Evolutionary conservation across 2,888 invertebrate genomes (phyloP), one percentile per base, ranked within the genome.

Genomic region (Nephrotoma guestfalica): DNA sequence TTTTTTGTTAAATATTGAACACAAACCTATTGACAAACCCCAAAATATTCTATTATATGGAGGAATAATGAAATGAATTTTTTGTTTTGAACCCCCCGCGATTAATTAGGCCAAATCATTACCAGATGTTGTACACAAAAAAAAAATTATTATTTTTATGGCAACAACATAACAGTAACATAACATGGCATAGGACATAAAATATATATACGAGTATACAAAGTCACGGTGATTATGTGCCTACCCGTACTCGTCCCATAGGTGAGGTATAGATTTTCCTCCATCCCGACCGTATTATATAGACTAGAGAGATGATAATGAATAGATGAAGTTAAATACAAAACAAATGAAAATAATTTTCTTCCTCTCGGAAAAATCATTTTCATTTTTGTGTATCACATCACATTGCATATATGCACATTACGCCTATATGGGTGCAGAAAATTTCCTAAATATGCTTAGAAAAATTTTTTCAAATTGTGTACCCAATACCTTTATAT

Each of bases 71-170:
- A 43, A 43, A 85, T 43, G 18, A 85, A 85, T 6, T 40, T 7
- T 85, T 15, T 43, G 41, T 84, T 86, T 86, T 83, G 87, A 85
- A 41, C 85, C n/a, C 86, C 86, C 87, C 88, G 89, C 90, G 89
- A 90, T 90, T 91, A 91, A 92, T 92, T 92, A 91, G 91, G 90
- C 90, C 91, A 91, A 91, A 91, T 92, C 91, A 92, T 91, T 91
- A 91, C 90, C 91, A 91, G 91, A 91, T 91, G 91, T 91, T 90
- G 90, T 86, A 0, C 40, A 30, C 9, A 43, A 15, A 18, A 30
- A 30, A 30, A 30, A 30, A 30, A 30, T 1, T 51, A 15, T 51
- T 51, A 11, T 71, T 71, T 30, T 71, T 30, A 71, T 71, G 30
- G 71, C 30, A 71, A 1, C 71, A 71, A 71, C 71, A 71, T 71